Evolutionary conservation across 2,888 invertebrate species (phyloP).

Genomic region (Oasisia sp.): DNA sequence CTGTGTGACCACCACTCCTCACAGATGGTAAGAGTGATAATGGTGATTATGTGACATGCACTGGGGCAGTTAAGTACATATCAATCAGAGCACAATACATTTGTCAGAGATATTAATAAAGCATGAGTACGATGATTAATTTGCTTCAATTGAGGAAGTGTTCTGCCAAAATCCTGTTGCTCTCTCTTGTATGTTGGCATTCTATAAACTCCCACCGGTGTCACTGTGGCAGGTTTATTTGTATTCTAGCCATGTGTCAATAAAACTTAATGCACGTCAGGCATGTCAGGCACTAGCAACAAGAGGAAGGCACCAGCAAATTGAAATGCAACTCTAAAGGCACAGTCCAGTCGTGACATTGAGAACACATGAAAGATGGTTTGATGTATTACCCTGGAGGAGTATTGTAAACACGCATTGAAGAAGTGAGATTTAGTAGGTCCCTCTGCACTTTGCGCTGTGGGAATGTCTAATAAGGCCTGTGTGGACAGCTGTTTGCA

Average conservation of each 20-base stretch:
- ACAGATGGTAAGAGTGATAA: background rate
- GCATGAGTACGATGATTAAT: background rate
- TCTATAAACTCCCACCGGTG: background rate
- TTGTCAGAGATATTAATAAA: conserved; percentile 3
- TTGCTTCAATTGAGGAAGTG: background rate
- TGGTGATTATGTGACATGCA: background rate
- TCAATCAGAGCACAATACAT: background rate
- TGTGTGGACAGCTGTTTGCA: background rate
- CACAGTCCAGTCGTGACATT: background rate
- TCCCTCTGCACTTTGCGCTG: background rate
- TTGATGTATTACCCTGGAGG: background rate
- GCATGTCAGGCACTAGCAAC: background rate
- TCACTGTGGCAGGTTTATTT: background rate
- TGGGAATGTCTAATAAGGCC: background rate
- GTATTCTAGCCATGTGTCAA: background rate
- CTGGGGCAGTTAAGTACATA: background rate
- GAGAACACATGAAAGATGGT: background rate
- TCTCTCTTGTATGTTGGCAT: background rate
- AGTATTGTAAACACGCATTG: background rate
- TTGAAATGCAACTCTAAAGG: background rate
- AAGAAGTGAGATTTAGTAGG: background rate
- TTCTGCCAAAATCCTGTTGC: background rate
- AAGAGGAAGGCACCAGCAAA: background rate
- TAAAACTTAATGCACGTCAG: background rate
- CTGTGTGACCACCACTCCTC: too few relatives aligned